Base-by-base conservation (phyloP, 2,113 vertebrate species). In the Urocynchramus pylzowi region DNA sequence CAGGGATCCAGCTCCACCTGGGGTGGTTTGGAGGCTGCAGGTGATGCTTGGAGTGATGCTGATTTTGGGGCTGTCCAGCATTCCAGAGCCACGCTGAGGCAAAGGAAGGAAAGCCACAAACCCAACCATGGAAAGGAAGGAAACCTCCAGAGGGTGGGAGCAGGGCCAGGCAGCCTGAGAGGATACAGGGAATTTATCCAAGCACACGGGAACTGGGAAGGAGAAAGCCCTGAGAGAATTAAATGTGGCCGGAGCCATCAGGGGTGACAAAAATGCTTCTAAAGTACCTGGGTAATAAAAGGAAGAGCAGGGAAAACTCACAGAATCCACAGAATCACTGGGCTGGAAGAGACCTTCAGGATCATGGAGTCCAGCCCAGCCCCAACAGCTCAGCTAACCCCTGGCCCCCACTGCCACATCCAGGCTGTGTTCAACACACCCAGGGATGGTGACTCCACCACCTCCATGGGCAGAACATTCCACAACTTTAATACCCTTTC, bases 11-110 rank as follows among this genome's bases (percentile, higher is more conserved):
- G 23, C 27, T 68, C 49, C 37, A 2, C 12, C 73, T 28, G 78
- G 15, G 33, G 5, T 0, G 0, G 5, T 24, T 20, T 3, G 50
- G 63, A n/a, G 70, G 44, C 54, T 69, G 44, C 35, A 52, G 73
- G 21, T 1, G 33, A 16, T 13, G 54, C 71, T 31, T 1, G 9
- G 76, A 12, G n/a, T 2, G 0, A 14, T 4, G 31, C 70, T 28
- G 50, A 28, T 27, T 52, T 52, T 52, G 15, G 26, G 28, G 33
- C 14, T 42, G 10, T 13, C 47, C 13, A 1, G 42, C 5, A 4
- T 33, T 60, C 49, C 82, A 23, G 41, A 14, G 54, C 19, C 11
- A 5, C 13, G 27, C 17, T 7, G 26, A 59, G 59, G 45, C 35
- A 42, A 30, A 59, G 33, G 63, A 30, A n/a, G n/a, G n/a, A n/a